Evolutionary conservation across 2,113 vertebrate species (phyloP).

Genomic region (Pithys albifrons): DNA sequence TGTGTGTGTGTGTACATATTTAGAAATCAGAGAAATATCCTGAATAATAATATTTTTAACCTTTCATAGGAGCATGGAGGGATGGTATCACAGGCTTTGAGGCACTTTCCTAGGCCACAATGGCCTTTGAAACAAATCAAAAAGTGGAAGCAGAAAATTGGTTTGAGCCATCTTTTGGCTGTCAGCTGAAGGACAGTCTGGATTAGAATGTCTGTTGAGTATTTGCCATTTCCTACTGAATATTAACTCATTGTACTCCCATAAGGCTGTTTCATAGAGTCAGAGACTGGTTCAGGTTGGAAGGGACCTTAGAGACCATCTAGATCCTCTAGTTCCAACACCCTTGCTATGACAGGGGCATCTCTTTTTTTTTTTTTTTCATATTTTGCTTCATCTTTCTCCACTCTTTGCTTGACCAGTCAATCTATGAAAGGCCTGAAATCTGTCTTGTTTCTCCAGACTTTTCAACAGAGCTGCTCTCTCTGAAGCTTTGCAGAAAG

Average conservation of each 20-base stretch:
- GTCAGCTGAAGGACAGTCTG: background rate
- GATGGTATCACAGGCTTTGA: background rate
- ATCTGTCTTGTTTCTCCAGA: background rate
- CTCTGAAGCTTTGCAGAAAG: background rate
- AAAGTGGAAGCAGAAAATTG: background rate
- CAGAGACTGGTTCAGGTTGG: background rate
- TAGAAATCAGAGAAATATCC: background rate
- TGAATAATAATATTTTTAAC: background rate
- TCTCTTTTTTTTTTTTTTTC: too few relatives aligned
- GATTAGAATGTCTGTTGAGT: background rate
- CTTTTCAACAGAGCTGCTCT: background rate
- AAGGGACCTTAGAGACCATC: background rate
- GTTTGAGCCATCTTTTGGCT: background rate
- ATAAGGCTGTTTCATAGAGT: background rate
- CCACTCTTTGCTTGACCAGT: background rate
- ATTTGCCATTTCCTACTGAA: background rate
- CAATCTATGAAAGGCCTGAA: background rate
- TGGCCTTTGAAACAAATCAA: background rate
- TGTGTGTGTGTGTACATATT: background rate
- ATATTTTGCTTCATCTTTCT: background rate
- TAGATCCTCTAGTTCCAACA: too few relatives aligned
- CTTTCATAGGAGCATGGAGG: background rate
- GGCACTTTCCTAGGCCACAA: background rate
- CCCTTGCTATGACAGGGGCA: background rate
- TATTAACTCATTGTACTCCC: background rate